Evolutionary conservation across 37 sponge, comb jelly and placozoan genomes (phyloP).

Genomic region (Haliclona indistincta): DNA sequence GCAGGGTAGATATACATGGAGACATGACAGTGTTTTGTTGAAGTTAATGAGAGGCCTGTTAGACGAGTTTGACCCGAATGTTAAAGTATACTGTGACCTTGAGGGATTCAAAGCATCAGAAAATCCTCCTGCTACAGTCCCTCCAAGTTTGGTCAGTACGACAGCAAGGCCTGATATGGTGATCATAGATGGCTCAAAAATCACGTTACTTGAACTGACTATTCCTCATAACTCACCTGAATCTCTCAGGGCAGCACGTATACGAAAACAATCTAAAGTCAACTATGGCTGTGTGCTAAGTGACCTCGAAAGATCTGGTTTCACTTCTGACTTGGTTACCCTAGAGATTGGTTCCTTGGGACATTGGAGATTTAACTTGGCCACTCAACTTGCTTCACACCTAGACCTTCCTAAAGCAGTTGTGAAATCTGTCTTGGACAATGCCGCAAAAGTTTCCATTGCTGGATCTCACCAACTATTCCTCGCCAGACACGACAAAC

Average conservation of each 20-base stretch:
- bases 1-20: conserved; percentile 25
- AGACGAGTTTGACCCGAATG: background rate
- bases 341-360: conserved; percentile 32
- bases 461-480: background rate
- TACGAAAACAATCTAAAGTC: conserved; percentile 8
- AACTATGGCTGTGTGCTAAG: background rate
- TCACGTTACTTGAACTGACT: conserved; percentile 22
- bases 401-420: background rate
- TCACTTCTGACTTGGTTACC: conserved; percentile 3
- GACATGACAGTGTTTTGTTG: conserved; percentile 12
- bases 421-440: background rate
- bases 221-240: conserved; percentile 7
- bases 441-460: background rate
- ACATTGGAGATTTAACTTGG: background rate
- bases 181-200: background rate
- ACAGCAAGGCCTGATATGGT: conserved; percentile 29
- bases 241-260: conserved; percentile 8
- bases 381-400: background rate
- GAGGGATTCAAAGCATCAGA: background rate
- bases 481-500: background rate
- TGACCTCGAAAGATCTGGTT: conserved; percentile 13
- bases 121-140: conserved; percentile 15
- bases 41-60: background rate
- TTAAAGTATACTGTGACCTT: background rate
- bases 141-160: conserved; percentile 10